Conservation (phyloP, 2,888 invertebrate species). For the Rugalucina vietnamica region DNA sequence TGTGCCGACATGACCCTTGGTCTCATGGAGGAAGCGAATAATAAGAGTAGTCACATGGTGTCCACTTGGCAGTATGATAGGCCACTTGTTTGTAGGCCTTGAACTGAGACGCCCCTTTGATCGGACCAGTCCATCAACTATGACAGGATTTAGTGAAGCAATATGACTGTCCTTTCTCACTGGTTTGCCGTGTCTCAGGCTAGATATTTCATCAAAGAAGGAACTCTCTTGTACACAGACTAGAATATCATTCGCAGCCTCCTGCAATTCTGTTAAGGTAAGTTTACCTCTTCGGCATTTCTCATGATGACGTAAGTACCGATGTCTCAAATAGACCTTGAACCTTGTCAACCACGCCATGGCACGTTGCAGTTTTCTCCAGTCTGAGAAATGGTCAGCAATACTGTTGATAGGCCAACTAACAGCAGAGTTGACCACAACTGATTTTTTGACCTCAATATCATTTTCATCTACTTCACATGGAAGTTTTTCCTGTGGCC, state of each 20-base stretch:
- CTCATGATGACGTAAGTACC: constrained; percentile 2
- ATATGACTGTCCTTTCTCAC: constrained; percentile 24
- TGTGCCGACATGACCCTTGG: background rate
- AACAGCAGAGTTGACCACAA: background rate
- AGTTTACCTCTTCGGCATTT: constrained; percentile 12
- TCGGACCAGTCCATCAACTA: constrained; percentile 4
- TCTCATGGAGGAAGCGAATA: constrained; percentile 12
- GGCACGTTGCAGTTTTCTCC: constrained; percentile 14
- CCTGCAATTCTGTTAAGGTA: constrained; percentile 22
- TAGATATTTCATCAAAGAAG: background rate
- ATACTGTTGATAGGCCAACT: background rate
- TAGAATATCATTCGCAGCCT: constrained; percentile 8
- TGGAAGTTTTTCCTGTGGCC: constrained; percentile 16
- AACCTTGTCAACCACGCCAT: constrained; percentile 25
- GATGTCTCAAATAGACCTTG: constrained; percentile 1
- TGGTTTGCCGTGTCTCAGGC: constrained; percentile 6
- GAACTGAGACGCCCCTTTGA: background rate
- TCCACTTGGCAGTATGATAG: background rate
- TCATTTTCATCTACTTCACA: constrained; percentile 1
- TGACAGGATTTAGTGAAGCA: constrained; percentile 17
- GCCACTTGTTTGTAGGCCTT: background rate
- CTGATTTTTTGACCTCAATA: constrained; percentile 8
- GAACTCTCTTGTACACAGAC: constrained; percentile 7
- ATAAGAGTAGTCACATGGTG: constrained; percentile 25
- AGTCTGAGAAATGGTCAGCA: background rate